phyloP scores from a whole-genome alignment of 2,888 invertebrate species.

The Epinotia bilunana region DNA sequence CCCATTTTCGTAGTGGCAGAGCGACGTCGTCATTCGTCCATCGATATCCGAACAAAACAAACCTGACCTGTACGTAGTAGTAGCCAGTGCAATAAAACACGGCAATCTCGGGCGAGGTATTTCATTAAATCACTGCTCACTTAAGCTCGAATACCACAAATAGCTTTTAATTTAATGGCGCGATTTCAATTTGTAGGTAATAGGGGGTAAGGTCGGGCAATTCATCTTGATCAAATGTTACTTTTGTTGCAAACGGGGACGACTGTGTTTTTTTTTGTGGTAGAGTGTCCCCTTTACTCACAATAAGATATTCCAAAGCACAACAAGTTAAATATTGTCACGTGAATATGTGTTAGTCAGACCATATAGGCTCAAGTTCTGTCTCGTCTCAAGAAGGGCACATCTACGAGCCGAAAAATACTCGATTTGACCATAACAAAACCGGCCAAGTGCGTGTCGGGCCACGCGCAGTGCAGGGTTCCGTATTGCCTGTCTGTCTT shows the following conservation, averaged over 20 bases:
- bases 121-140: slow-evolving; percentile 62
- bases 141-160: slow-evolving; percentile 53
- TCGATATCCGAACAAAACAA: slow-evolving; percentile 9
- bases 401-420: background rate
- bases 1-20: background rate
- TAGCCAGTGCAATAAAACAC: slow-evolving; percentile 42
- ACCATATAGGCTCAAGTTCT: background rate
- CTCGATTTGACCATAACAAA: background rate
- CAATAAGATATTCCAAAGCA: background rate
- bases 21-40: background rate
- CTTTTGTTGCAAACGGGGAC: slow-evolving; percentile 21
- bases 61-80: slow-evolving; percentile 14
- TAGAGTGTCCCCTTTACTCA: background rate
- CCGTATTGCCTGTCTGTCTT: too few species aligned
- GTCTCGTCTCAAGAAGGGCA: background rate
- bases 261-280: slow-evolving; percentile 17
- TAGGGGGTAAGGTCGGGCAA: slow-evolving; percentile 27
- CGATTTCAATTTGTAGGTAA: slow-evolving; percentile 45
- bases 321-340: background rate
- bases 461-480: too few species aligned
- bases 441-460: too few species aligned
- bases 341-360: background rate
- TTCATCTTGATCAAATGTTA: slow-evolving; percentile 45
- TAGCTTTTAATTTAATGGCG: slow-evolving; percentile 50
- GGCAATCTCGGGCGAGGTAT: slow-evolving; percentile 49